These are phyloP conservation scores for Zelostemma sp. DNA, from an alignment of 1,140 invertebrate species.

Conservation along the genomic window DNA sequence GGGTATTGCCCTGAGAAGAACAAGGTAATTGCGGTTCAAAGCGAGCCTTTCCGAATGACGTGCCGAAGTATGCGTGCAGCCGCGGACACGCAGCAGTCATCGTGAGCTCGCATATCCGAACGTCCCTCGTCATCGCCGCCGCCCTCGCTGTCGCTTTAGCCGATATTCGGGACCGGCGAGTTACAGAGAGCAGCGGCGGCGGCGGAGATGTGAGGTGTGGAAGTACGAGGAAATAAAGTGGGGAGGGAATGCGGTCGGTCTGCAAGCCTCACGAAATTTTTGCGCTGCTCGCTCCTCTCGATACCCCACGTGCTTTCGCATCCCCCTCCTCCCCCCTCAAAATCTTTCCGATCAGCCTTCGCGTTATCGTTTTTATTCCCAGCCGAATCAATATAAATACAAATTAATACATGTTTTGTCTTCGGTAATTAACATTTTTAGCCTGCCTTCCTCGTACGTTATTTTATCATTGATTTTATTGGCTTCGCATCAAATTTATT, in stretches of 20 bases:
- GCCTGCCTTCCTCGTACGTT: no score
- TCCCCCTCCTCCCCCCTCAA: conserved; percentile 19
- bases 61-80: conserved; percentile 20
- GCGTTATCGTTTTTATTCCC: neutral
- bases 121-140: conserved; percentile 38
- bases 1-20: conserved; percentile 42
- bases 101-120: conserved; percentile 16
- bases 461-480: no score
- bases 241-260: conserved; percentile 67
- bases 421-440: no score
- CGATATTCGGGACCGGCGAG: conserved; percentile 41
- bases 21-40: conserved; percentile 46
- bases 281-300: conserved; percentile 54
- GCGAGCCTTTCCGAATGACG: conserved; percentile 42
- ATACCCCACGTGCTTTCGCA: conserved; percentile 58
- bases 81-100: conserved; percentile 9
- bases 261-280: conserved; percentile 65
- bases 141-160: conserved; percentile 43
- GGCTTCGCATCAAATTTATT: no score
- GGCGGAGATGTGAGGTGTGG: conserved; percentile 43
- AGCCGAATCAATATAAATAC: neutral
- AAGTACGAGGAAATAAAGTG: conserved; percentile 50
- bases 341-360: neutral
- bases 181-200: conserved; percentile 43
- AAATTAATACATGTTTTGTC: neutral